Evolutionary conservation across 92 coral and sea anemone species (phyloP).

Genomic region (Palythoa caribaeorum): DNA sequence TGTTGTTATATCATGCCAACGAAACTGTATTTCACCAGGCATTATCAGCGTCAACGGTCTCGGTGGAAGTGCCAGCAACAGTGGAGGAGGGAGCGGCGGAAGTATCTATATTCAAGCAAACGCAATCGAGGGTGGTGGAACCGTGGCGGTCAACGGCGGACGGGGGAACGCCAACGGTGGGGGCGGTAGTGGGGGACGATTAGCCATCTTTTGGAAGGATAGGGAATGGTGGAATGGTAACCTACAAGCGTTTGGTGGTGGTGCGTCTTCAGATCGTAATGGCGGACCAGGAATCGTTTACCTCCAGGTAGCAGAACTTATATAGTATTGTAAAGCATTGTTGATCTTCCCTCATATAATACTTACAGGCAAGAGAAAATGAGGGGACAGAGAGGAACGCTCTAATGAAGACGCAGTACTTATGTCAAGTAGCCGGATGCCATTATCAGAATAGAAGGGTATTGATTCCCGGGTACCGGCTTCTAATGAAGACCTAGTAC

Average conservation of each 20-base stretch:
- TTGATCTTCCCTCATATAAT: too few relatives aligned
- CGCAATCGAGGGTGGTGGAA: conserved; percentile 75
- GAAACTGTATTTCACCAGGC: conserved; percentile 33
- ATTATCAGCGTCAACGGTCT: conserved; percentile 60
- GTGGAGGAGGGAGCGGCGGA: conserved; percentile 87
- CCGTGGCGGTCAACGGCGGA: conserved; percentile 74
- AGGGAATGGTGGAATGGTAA: conserved; percentile 83
- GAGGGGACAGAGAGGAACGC: too few relatives aligned
- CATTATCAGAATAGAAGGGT: too few relatives aligned
- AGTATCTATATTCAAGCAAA: conserved; percentile 66
- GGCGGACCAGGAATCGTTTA: conserved; percentile 81
- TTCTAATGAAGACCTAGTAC: too few relatives aligned
- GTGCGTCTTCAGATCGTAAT: conserved; percentile 58
- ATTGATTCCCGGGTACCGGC: too few relatives aligned
- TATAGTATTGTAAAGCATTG: not conserved
- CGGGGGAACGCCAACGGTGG: conserved; percentile 67
- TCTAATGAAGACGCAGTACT: too few relatives aligned
- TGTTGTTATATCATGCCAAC: not conserved
- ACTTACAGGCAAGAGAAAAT: too few relatives aligned
- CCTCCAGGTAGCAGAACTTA: conserved; percentile 59
- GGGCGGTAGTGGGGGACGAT: conserved; percentile 81
- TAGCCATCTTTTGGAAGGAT: conserved; percentile 81
- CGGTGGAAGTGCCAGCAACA: conserved; percentile 39
- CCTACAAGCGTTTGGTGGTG: conserved; percentile 78
- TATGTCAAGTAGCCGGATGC: too few relatives aligned